Percentiles rank a stretch among this genome's conserved stretches.
Evolutionary conservation across 1,140 invertebrate genomes (phyloP).

Genomic region (Cepaea nemoralis): DNA sequence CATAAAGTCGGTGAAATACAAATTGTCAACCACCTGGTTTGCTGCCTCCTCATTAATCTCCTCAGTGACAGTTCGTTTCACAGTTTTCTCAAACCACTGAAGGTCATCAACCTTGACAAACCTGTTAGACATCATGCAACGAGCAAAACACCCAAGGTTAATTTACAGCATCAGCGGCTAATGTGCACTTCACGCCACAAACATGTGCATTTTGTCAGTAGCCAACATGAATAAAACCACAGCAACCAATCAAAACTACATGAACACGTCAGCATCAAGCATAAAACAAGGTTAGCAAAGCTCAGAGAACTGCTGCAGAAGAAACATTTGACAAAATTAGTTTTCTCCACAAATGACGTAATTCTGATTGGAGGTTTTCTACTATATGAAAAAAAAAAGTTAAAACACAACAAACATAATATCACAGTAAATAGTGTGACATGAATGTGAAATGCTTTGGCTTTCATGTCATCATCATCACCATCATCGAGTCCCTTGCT

Average conservation of each 20-base stretch:
- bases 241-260: too few relatives aligned
- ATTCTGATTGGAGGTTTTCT: too few relatives aligned
- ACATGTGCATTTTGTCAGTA: too few relatives aligned
- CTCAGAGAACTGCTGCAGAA: neutral
- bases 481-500: too few relatives aligned
- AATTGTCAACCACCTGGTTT: constrained; percentile 53
- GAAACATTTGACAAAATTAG: constrained; percentile 1
- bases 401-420: too few relatives aligned
- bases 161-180: neutral
- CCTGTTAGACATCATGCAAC: constrained; percentile 49
- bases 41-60: constrained; percentile 66
- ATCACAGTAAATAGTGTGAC: too few relatives aligned
- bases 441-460: too few relatives aligned
- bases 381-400: too few relatives aligned
- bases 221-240: too few relatives aligned
- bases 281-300: neutral
- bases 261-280: neutral
- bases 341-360: neutral
- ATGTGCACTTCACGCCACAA: neutral
- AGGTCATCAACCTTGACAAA: constrained; percentile 69
- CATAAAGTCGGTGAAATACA: constrained; percentile 71
- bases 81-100: constrained; percentile 70
- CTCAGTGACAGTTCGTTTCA: constrained; percentile 64
- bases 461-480: too few relatives aligned
- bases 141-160: neutral